These are phyloP conservation scores for Sebastes fasciatus DNA, from an alignment of 2,113 vertebrate genomes.

Conservation along the genomic window DNA sequence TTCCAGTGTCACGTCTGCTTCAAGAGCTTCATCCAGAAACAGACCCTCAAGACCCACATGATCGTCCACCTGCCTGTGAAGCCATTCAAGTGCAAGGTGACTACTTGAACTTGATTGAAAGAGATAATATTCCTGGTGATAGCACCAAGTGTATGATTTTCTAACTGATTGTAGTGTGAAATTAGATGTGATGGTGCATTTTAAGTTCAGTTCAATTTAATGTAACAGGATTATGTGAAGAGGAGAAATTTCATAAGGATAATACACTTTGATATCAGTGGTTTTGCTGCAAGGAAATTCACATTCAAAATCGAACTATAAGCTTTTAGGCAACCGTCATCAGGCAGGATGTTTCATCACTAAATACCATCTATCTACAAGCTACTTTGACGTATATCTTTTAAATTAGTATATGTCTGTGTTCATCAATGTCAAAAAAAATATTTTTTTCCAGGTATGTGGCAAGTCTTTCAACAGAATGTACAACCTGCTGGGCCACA, in stretches of 20 bases:
- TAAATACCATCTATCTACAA: not conserved
- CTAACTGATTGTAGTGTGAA: conserved; percentile 1
- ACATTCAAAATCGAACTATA: not conserved
- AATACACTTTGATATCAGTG: not conserved
- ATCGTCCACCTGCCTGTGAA: conserved; percentile 97
- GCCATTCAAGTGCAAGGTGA: conserved; percentile 97
- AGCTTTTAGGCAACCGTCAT: not conserved
- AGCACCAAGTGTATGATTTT: not conserved
- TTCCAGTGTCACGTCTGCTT: conserved; percentile 99
- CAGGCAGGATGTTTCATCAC: conserved; percentile 6
- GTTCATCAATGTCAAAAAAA: not conserved
- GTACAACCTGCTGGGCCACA: conserved; percentile 99
- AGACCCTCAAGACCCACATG: conserved; percentile 99
- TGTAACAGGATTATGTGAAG: conserved; percentile 24
- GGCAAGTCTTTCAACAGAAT: conserved; percentile 99
- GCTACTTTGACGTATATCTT: not conserved
- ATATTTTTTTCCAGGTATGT: conserved; percentile 86
- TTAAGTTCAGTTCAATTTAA: conserved; percentile 2
- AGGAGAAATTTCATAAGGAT: not conserved
- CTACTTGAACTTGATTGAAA: not conserved
- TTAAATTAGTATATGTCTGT: not conserved
- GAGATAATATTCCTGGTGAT: not conserved
- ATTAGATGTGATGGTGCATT: conserved; percentile 10
- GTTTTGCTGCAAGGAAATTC: not conserved
- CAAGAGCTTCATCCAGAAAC: conserved; percentile 99